Percentiles rank a stretch among this genome's conserved stretches.
These are phyloP conservation scores for Adrianichthys oophorus DNA, from an alignment of 2,797 vertebrate species.

Conservation along the genomic window DNA sequence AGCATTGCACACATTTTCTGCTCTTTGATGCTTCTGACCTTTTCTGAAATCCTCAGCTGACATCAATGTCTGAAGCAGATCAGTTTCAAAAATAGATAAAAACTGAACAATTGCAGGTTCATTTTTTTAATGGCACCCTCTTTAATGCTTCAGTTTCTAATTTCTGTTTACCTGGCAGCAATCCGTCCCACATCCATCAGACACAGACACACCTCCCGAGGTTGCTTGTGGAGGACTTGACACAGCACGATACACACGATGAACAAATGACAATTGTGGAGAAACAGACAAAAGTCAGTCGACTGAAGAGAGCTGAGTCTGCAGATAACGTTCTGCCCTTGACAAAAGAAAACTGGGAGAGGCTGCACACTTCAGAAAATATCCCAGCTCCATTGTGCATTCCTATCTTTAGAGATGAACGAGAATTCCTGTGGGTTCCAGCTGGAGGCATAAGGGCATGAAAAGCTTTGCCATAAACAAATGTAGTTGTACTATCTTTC, in stretches of 20 bases:
- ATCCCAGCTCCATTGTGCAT: conserved; percentile 34
- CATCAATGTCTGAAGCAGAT: background rate
- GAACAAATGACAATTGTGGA: conserved; percentile 24
- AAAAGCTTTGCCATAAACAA: conserved; percentile 21
- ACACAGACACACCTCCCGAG: conserved; percentile 93
- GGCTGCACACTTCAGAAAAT: conserved; percentile 27
- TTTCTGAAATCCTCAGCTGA: background rate
- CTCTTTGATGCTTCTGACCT: background rate
- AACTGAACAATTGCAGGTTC: background rate
- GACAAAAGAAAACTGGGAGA: conserved; percentile 37
- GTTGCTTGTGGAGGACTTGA: conserved; percentile 93
- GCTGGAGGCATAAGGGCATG: conserved; percentile 52
- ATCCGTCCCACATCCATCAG: conserved; percentile 93
- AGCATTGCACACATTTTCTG: background rate
- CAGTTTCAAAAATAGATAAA: background rate
- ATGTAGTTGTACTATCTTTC: conserved; percentile 3
- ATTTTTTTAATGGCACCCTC: background rate
- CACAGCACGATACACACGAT: conserved; percentile 6
- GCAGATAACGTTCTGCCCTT: conserved; percentile 48
- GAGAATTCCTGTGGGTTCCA: conserved; percentile 47
- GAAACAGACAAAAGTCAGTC: conserved; percentile 23
- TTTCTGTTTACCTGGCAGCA: conserved; percentile 83
- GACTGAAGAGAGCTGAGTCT: conserved; percentile 53
- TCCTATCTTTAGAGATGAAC: conserved; percentile 48
- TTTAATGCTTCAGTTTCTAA: background rate